phyloP scores from a whole-genome alignment of 2,797 vertebrate species.

The Malurus leucopterus region DNA sequence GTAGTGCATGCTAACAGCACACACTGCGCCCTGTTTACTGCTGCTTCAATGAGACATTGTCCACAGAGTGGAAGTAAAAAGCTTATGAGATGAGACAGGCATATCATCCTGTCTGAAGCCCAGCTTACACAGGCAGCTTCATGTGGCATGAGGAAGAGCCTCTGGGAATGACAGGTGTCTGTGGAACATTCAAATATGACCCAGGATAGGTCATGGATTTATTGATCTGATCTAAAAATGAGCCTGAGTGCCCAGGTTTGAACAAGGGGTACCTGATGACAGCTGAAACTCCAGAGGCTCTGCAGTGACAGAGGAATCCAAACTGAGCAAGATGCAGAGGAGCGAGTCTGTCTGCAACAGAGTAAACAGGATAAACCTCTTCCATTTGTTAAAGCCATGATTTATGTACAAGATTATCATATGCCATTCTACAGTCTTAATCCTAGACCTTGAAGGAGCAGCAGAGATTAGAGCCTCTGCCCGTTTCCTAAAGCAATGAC shows the following conservation, averaged over 20 bases:
- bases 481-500: background rate
- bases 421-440: background rate
- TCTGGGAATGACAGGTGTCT: background rate
- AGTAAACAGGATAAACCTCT: background rate
- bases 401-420: background rate
- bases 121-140: constrained; percentile 15
- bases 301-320: background rate
- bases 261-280: background rate
- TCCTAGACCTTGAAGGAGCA: background rate
- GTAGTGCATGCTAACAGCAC: background rate
- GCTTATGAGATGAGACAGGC: constrained; percentile 54
- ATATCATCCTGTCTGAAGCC: constrained; percentile 32
- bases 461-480: background rate
- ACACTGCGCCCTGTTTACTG: background rate
- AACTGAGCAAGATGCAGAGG: background rate
- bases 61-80: constrained; percentile 12
- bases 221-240: background rate
- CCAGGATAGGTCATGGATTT: background rate
- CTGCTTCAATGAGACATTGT: background rate
- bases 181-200: background rate
- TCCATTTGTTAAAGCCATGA: background rate
- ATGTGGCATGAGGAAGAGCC: background rate
- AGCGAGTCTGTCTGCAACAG: background rate
- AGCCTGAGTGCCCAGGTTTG: background rate
- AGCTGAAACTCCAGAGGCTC: background rate